A percentile compares a stretch with the other conserved stretches of the same genome.
phyloP scores from a whole-genome alignment of 2,888 invertebrate genomes.

The Charanyca ferruginea region DNA sequence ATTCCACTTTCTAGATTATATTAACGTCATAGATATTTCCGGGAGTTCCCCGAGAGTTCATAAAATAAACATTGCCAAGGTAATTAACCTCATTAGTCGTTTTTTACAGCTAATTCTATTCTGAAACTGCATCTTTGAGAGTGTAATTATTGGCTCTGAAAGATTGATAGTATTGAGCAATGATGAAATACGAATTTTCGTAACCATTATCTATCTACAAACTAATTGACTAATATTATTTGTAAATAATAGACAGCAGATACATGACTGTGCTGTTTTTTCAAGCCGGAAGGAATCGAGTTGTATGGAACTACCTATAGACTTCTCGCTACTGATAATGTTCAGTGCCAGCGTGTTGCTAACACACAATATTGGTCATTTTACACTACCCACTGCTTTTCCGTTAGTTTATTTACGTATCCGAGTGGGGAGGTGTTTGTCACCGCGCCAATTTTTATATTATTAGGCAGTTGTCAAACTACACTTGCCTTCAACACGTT shows the following conservation, averaged over 20 bases:
- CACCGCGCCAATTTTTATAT: slow-evolving; percentile 83
- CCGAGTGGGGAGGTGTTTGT: slow-evolving; percentile 77
- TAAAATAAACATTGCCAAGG: slow-evolving; percentile 32
- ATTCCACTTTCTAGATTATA: slow-evolving; percentile 30
- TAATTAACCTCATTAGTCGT: slow-evolving; percentile 40
- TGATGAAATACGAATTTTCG: no score
- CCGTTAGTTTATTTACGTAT: slow-evolving; percentile 76
- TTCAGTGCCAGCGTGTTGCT: slow-evolving; percentile 31
- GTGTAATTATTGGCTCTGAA: slow-evolving; percentile 21
- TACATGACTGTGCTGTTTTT: no score
- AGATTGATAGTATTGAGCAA: slow-evolving; percentile 30
- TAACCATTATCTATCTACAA: no score
- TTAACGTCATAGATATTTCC: slow-evolving; percentile 1
- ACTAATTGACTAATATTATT: no score
- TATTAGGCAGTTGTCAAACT: slow-evolving; percentile 85
- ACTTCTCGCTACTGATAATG: no score
- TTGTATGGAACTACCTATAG: no score
- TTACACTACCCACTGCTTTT: slow-evolving; percentile 74
- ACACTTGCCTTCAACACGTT: slow-evolving; percentile 65
- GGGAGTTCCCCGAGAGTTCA: slow-evolving; percentile 13
- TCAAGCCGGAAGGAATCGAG: no score
- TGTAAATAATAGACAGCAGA: no score
- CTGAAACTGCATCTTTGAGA: no score
- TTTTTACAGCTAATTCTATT: slow-evolving; percentile 11
- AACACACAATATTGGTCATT: slow-evolving; percentile 65